Conservation (phyloP, 2,888 invertebrate species). For the Cryptophagus acutangulus region DNA sequence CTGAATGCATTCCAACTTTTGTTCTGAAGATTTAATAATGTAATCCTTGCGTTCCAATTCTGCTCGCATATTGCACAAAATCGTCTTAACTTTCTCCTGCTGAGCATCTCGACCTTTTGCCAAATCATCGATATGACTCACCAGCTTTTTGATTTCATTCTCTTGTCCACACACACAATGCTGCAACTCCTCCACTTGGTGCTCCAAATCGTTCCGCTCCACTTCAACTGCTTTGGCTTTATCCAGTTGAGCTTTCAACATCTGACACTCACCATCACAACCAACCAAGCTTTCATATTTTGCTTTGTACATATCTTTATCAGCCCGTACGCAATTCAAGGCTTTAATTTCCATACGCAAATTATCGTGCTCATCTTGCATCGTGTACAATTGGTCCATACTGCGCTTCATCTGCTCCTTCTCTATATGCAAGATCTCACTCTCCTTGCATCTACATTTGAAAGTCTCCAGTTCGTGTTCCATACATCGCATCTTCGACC, state of each 20-base stretch:
- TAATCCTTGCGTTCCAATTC: conserved; percentile 41
- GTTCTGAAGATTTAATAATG: conserved; percentile 38
- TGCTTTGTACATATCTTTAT: conserved; percentile 42
- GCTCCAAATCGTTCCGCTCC: conserved; percentile 50
- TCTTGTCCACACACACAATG: conserved; percentile 55
- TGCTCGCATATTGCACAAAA: conserved; percentile 35
- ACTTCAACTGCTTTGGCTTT: conserved; percentile 43
- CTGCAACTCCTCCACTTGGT: conserved; percentile 54
- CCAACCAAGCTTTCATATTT: conserved; percentile 39
- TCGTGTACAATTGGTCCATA: conserved; percentile 32
- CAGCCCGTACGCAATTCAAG: conserved; percentile 38
- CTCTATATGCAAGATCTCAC: conserved; percentile 40
- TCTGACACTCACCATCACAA: conserved; percentile 37
- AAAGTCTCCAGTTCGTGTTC: conserved; percentile 37
- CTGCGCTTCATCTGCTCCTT: conserved; percentile 33
- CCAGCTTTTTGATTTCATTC: conserved; percentile 54
- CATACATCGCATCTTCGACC: conserved; percentile 28
- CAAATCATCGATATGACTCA: conserved; percentile 52
- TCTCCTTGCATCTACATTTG: conserved; percentile 29
- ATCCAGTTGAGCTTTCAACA: conserved; percentile 36
- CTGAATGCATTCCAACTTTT: conserved; percentile 39
- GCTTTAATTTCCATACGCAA: conserved; percentile 33
- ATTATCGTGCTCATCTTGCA: conserved; percentile 39
- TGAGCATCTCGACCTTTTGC: conserved; percentile 40
- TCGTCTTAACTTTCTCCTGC: conserved; percentile 39